Conservation (phyloP, 2,113 vertebrate species). For the Takifugu flavidus region DNA sequence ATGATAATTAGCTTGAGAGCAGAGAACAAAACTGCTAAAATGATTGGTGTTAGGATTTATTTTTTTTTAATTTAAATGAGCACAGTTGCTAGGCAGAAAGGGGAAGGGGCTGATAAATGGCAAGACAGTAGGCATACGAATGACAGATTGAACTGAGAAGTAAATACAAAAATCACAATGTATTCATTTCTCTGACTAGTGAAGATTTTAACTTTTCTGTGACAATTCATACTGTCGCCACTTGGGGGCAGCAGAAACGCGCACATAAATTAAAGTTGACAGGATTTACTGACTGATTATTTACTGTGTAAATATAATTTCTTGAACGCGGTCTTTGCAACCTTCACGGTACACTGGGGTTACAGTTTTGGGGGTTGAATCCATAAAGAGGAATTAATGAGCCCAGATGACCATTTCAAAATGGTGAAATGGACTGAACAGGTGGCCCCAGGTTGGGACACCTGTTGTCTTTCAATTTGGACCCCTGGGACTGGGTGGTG, state of each 20-base stretch:
- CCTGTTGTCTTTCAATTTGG: constrained; percentile 52
- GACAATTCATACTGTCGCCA: background rate
- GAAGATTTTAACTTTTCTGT: background rate
- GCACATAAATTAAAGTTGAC: background rate
- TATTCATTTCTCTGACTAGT: no score
- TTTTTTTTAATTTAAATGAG: constrained; percentile 25
- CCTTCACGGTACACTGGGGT: no score
- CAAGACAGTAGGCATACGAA: background rate
- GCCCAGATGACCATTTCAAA: constrained; percentile 2
- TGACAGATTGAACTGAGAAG: background rate
- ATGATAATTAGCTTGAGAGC: constrained; percentile 45
- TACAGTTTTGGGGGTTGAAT: background rate
- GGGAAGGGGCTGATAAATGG: constrained; percentile 3
- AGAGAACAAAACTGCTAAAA: constrained; percentile 9
- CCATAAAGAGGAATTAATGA: background rate
- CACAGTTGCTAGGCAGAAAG: constrained; percentile 56
- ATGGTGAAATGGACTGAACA: constrained; percentile 25
- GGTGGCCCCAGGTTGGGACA: constrained; percentile 47
- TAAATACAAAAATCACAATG: background rate
- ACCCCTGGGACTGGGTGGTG: constrained; percentile 43
- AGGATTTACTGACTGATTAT: background rate
- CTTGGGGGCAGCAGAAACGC: background rate
- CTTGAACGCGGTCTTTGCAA: background rate
- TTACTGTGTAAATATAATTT: background rate
- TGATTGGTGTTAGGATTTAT: constrained; percentile 28